Conservation (phyloP, 1,140 invertebrate species). For the Tribolium madens region DNA sequence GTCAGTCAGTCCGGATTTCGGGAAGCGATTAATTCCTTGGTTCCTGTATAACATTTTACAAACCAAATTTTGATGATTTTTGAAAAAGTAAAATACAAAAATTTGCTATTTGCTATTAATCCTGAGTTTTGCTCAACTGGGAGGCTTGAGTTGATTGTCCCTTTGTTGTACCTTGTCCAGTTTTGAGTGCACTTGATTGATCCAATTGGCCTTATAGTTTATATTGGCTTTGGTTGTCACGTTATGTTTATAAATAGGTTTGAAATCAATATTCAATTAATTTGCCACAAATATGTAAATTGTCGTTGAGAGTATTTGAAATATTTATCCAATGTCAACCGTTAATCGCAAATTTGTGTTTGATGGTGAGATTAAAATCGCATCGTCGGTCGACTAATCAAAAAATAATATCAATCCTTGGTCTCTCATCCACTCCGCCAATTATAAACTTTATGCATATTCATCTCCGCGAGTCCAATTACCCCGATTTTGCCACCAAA, state of each 20-base stretch:
- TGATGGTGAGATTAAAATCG: slow-evolving; percentile 8
- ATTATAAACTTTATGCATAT: slow-evolving; percentile 25
- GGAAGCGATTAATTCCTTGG: no score
- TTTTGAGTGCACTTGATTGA: no score
- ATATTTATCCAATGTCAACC: slow-evolving; percentile 14
- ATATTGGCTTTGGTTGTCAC: neutral
- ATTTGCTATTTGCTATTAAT: no score
- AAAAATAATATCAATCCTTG: slow-evolving; percentile 25
- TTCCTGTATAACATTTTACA: no score
- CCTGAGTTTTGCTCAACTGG: no score
- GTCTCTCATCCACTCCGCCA: neutral
- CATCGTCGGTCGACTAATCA: slow-evolving; percentile 5
- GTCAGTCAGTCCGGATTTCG: no score
- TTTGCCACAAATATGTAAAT: slow-evolving; percentile 32
- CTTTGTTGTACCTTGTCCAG: no score
- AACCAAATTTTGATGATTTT: no score
- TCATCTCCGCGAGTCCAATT: slow-evolving; percentile 17
- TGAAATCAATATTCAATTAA: slow-evolving; percentile 32
- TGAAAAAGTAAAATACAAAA: no score
- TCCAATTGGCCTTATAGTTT: no score
- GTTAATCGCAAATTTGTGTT: slow-evolving; percentile 28
- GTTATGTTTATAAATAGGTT: neutral
- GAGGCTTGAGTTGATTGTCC: no score
- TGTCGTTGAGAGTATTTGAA: slow-evolving; percentile 1
- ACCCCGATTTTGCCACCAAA: slow-evolving; percentile 20